Base-by-base conservation (phyloP, 2,888 invertebrate genomes). In the Agonopterix arenella region DNA sequence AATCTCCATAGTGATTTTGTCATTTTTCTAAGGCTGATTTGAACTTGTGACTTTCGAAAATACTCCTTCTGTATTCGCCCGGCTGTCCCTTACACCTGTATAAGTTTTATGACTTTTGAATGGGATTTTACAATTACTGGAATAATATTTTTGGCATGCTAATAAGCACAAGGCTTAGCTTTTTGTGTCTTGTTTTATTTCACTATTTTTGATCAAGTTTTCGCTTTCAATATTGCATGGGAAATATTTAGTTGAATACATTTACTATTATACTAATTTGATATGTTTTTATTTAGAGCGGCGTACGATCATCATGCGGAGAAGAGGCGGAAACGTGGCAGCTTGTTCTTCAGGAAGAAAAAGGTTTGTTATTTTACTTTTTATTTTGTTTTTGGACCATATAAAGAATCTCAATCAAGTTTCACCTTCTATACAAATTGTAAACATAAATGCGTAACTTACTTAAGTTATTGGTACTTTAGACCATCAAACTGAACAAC, bases 281-380 rank as follows among this genome's bases (percentile, higher is more conserved):
- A 9, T 46, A 46, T 51, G 46, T 60, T 50, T 61, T 57, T 65
- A 46, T 62, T 62, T 84, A 91, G 91, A 72, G 90, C 90, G 63
- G 85, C 90, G 37, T 91, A 92, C 62, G 94, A 93, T 68, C 93
- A 94, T 69, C 94, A 95, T 73, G 93, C 95, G 13, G 96, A 96
- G 70, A 97, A 97, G 74, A 90, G 96, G 66, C 91, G 96, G 62
- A 97, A 97, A 86, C 90, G 97, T 47, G 96, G 96, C 49, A 97
- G 97, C 60, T 84, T 97, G 53, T 97, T 97, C 91, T 97, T 97
- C 76, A 93, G 97, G 60, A 97, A 97, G 85, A 97, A 96, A 83
- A 96, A 96, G 92, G 97, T 89, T 57, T 8, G 51, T 53, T 13
- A 11, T 28, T 1, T 7, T 28, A 28, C 1, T 10, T 40, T 40